Evolutionary conservation across 64 coral and sea anemone species (phyloP), one percentile per base, ranked within the genome.

Genomic region (Montipora efflorescens): DNA sequence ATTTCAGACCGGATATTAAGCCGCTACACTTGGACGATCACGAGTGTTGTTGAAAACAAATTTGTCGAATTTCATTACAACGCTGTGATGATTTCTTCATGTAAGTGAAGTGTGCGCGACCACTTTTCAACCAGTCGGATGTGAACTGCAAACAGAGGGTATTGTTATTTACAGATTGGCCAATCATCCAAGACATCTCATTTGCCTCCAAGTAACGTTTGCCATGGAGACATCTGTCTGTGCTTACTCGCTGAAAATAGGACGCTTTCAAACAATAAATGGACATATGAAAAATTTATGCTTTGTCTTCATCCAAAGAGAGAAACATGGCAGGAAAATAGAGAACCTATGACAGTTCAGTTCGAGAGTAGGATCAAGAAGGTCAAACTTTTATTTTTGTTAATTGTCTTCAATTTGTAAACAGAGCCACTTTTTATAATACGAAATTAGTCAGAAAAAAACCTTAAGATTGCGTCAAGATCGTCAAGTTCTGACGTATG

Each of bases 131-230:
- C 5, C 82, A 49, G 45, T 70, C 50, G 46, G 64, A n/a, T 69
- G 55, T 58, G 5, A 16, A 47, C 15, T 48, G 59, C 18, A 16
- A 19, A 19, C 28, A 86, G 71, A 16, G 7, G 62, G 3, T 20
- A 9, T 6, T 18, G 59, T 86, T 86, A 64, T 86, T 70, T 86
- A 86, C 82, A 3, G 19, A 50, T 50, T 71, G 8, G 68, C 46
- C 61, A 86, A 45, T 86, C 66, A 68, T 68, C 18, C 82, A 64
- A 64, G 47, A 48, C 82, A 51, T 72, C 52, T n/a, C 25, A 46
- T 16, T 21, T 48, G 22, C 44, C 43, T 47, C 36, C 36, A 36
- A 36, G 36, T 13, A 2, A 22, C 12, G 62, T 14, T 55, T 8
- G 6, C 51, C n/a, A 80, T 9, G 11, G 5, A 84, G 81, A 66